Evolutionary conservation across 2,797 vertebrate species (phyloP).

Genomic region (Heteromormyrus szaboi): DNA sequence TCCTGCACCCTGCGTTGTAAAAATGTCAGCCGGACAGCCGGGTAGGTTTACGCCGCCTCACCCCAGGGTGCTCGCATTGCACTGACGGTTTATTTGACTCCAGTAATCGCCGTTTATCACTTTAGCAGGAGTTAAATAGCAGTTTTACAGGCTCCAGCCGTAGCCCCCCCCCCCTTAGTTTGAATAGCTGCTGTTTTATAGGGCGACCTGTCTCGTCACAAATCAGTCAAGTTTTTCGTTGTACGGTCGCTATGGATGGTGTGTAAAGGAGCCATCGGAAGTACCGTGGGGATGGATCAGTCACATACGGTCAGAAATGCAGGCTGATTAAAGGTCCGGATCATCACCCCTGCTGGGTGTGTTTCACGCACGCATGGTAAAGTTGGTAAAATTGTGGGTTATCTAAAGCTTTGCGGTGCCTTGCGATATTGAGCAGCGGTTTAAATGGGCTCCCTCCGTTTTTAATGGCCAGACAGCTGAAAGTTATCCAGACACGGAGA

Average conservation of each 20-base stretch:
- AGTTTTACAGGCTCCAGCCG: not conserved
- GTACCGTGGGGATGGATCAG: not conserved
- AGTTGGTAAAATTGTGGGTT: not conserved
- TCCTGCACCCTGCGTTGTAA: not conserved
- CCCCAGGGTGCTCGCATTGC: not conserved
- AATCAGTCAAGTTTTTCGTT: not conserved
- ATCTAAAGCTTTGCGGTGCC: not conserved
- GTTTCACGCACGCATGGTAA: not conserved
- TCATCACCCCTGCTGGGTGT: not conserved
- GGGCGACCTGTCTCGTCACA: not conserved
- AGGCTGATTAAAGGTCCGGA: not conserved
- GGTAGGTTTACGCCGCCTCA: not conserved
- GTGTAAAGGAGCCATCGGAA: not conserved
- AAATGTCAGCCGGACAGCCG: not conserved
- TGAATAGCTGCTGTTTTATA: not conserved
- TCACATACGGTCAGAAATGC: not conserved
- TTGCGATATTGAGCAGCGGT: not conserved
- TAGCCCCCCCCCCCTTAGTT: not conserved
- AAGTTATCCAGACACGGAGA: not conserved
- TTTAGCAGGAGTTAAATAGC: not conserved
- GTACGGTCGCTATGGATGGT: not conserved
- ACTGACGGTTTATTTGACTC: not conserved
- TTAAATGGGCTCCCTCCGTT: not conserved
- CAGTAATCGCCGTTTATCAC: not conserved
- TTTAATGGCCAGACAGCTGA: not conserved